A percentile compares a stretch with the other conserved stretches of the same genome.
Evolutionary conservation across 2,888 invertebrate species (phyloP).

Genomic region (Agrotis exclamationis): DNA sequence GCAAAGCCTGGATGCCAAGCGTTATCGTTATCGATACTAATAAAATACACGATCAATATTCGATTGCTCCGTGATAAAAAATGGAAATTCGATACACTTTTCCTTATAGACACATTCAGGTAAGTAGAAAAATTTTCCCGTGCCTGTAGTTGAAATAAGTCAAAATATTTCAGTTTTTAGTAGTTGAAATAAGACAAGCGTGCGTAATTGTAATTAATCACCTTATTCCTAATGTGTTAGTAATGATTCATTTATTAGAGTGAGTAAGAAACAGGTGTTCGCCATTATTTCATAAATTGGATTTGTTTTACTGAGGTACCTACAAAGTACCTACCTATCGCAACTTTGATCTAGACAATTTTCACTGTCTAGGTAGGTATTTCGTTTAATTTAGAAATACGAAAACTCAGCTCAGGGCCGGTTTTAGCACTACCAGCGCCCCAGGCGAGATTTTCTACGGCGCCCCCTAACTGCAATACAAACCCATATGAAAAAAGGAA

Average conservation of each 20-base stretch:
- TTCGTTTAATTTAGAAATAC: not conserved
- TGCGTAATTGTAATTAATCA: constrained; percentile 11
- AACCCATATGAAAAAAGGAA: no score
- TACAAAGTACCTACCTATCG: not conserved
- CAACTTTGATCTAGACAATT: not conserved
- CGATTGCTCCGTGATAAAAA: constrained; percentile 56
- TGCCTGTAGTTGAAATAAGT: not conserved
- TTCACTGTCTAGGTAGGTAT: not conserved
- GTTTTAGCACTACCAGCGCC: no score
- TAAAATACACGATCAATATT: constrained; percentile 48
- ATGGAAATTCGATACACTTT: constrained; percentile 28
- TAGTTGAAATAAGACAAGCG: not conserved
- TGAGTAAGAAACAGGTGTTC: constrained; percentile 11
- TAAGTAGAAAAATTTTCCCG: constrained; percentile 3
- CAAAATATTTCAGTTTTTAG: no score
- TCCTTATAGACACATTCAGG: not conserved
- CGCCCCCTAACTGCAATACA: no score
- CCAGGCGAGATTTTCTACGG: no score
- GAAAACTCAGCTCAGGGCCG: no score
- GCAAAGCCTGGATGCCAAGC: constrained; percentile 17
- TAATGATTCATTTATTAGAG: not conserved
- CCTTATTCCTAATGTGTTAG: not conserved
- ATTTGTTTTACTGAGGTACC: constrained; percentile 5
- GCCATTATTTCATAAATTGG: not conserved
- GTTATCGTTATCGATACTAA: constrained; percentile 50